Conservation (phyloP, 2,888 invertebrate genomes). For the Melieria crassipennis region DNA sequence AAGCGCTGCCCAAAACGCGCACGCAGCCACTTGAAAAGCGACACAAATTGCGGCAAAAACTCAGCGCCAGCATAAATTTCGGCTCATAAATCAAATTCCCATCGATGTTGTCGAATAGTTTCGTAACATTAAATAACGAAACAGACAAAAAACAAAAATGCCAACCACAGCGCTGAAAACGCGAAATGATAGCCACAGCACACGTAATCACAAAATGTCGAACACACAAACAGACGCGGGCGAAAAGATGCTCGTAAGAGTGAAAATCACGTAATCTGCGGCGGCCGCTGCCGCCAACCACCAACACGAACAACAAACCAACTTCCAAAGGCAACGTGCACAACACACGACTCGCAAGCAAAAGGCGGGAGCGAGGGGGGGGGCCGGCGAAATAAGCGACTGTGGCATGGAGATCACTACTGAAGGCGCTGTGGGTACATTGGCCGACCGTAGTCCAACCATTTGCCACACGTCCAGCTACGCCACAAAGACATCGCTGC, state of each 20-base stretch:
- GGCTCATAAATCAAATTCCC: conserved; percentile 50
- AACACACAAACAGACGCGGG: neutral
- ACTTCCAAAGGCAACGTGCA: neutral
- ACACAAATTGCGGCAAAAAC: conserved; percentile 11
- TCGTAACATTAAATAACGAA: conserved; percentile 8
- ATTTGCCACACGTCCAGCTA: no score
- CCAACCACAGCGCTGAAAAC: conserved; percentile 17
- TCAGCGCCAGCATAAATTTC: conserved; percentile 51
- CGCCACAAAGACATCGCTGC: no score
- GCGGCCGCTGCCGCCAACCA: neutral
- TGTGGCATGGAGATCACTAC: neutral
- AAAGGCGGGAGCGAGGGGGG: no score
- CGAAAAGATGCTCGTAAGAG: conserved; percentile 31
- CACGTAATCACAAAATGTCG: neutral
- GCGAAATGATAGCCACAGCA: neutral
- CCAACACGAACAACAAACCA: neutral
- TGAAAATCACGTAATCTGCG: conserved; percentile 1
- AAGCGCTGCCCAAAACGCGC: no score
- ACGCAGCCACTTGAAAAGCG: neutral
- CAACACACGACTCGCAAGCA: neutral
- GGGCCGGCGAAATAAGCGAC: no score
- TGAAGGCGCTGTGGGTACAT: neutral
- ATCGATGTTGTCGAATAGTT: conserved; percentile 15
- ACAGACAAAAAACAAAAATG: conserved; percentile 14
- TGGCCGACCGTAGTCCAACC: no score